Percentiles rank a stretch among this genome's conserved stretches.
These are phyloP conservation scores for Pogonognathellus flavescens DNA, from an alignment of 1,140 invertebrate species.

Conservation along the genomic window DNA sequence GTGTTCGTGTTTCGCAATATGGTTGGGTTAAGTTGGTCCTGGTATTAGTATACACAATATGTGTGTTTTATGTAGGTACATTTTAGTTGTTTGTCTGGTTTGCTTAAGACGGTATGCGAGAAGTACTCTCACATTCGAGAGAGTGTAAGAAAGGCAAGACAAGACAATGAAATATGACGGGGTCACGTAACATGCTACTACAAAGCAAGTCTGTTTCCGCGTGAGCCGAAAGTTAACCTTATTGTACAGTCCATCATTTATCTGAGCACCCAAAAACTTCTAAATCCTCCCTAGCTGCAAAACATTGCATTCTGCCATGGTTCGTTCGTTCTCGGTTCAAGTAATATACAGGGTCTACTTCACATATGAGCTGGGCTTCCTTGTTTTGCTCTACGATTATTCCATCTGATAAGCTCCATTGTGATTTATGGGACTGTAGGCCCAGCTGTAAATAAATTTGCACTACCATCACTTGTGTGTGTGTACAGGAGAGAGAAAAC, in stretches of 20 bases:
- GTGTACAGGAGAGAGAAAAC: neutral
- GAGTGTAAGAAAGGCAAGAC: conserved; percentile 35
- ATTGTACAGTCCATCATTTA: conserved; percentile 58
- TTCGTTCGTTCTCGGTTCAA: neutral
- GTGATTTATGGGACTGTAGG: conserved; percentile 57
- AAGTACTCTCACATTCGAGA: conserved; percentile 22
- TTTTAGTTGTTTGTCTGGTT: conserved; percentile 26
- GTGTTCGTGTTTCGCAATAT: neutral
- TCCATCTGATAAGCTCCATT: conserved; percentile 60
- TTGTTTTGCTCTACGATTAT: conserved; percentile 44
- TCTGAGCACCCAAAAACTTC: conserved; percentile 33
- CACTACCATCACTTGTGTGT: conserved; percentile 17
- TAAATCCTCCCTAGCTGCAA: conserved; percentile 38
- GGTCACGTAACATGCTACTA: conserved; percentile 46
- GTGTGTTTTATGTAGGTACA: conserved; percentile 1
- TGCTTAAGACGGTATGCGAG: conserved; percentile 23
- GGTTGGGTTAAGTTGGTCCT: neutral
- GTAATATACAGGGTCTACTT: neutral
- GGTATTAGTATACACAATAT: conserved; percentile 15
- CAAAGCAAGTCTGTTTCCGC: conserved; percentile 36
- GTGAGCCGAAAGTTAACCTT: conserved; percentile 58
- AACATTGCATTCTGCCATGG: neutral
- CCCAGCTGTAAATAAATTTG: conserved; percentile 60
- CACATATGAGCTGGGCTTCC: conserved; percentile 9
- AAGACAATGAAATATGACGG: conserved; percentile 59